Conservation (phyloP, 2,113 vertebrate species). For the Madoqua kirkii region DNA sequence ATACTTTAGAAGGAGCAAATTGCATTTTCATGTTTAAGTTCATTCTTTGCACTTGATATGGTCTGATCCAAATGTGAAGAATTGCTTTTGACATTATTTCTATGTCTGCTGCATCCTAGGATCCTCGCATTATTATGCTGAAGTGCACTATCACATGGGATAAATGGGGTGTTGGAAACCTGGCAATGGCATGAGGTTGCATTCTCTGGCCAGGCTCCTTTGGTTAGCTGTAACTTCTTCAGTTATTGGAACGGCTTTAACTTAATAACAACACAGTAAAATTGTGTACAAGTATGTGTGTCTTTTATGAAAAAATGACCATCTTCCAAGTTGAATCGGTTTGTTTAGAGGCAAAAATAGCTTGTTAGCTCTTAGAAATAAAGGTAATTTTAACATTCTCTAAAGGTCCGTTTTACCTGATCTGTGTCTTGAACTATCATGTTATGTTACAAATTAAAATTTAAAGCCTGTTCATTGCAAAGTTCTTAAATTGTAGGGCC, state of each 20-base stretch:
- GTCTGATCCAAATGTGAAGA: constrained; percentile 74
- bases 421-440: background rate
- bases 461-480: background rate
- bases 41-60: constrained; percentile 73
- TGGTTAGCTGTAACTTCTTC: constrained; percentile 37
- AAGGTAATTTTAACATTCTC: background rate
- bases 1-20: constrained; percentile 76
- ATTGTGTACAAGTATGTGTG: background rate
- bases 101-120: constrained; percentile 56
- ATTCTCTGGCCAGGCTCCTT: constrained; percentile 44
- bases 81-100: constrained; percentile 76
- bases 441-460: background rate
- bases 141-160: constrained; percentile 61
- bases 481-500: constrained; percentile 1
- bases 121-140: constrained; percentile 63
- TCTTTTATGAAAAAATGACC: constrained; percentile 33
- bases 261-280: background rate
- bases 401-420: background rate
- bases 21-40: constrained; percentile 79
- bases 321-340: background rate
- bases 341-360: background rate
- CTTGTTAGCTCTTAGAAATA: constrained; percentile 42
- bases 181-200: constrained; percentile 44
- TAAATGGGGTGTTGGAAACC: constrained; percentile 65
- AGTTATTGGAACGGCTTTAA: constrained; percentile 37